Conservation (phyloP, 2,797 vertebrate genomes). For the Smutsia gigantea region DNA sequence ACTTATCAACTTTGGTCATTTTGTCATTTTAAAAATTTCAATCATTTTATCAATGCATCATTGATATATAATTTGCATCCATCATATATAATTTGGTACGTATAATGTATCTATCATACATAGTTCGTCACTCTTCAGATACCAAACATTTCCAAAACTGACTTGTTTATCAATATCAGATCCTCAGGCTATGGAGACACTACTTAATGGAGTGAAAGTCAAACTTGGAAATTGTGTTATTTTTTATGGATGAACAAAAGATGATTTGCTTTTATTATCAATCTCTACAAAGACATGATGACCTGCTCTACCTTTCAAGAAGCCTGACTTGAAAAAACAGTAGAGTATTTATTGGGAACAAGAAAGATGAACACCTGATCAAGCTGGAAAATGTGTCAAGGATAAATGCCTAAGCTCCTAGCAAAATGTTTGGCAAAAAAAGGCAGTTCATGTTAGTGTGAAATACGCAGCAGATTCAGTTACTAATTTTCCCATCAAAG, state of each 20-base stretch:
- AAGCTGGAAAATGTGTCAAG: not conserved
- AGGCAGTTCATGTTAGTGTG: not conserved
- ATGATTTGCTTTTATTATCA: constrained; percentile 3
- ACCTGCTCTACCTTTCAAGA: not conserved
- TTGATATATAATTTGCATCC: no score
- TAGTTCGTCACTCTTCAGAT: not conserved
- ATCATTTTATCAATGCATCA: no score
- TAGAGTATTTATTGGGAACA: not conserved
- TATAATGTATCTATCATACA: not conserved
- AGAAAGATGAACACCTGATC: not conserved
- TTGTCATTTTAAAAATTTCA: not conserved
- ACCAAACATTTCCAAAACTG: not conserved
- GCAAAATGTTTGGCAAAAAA: not conserved
- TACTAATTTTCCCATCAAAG: constrained; percentile 2
- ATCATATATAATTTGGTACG: no score
- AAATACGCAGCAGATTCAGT: constrained; percentile 8
- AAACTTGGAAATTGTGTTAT: not conserved
- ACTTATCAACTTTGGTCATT: not conserved
- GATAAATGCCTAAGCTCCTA: not conserved
- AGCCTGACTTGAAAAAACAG: not conserved
- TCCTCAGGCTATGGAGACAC: not conserved
- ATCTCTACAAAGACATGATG: not conserved
- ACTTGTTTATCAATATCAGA: not conserved
- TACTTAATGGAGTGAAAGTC: not conserved
- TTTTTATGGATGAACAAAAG: not conserved